Percentiles rank a stretch among this genome's conserved stretches.
Evolutionary conservation across 2,797 vertebrate species (phyloP).

Genomic region (Danio kyathit): DNA sequence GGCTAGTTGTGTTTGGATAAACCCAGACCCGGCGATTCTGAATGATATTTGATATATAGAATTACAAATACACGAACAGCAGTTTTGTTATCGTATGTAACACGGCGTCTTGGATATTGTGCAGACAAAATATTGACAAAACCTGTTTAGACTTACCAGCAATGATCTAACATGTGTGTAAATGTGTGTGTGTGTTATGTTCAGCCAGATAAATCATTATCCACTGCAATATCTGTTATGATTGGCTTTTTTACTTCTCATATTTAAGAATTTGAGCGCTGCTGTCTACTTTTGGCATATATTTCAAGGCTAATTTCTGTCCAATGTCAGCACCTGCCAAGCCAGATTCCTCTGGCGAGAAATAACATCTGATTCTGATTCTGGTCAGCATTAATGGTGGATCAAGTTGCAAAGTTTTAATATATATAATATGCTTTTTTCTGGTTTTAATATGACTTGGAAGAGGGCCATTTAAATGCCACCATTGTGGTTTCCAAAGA

Average conservation of each 20-base stretch:
- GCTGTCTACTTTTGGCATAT: slow-evolving; percentile 1
- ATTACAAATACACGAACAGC: slow-evolving; percentile 24
- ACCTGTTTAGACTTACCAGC: neutral
- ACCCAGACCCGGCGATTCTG: neutral
- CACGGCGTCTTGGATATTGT: neutral
- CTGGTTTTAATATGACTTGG: slow-evolving; percentile 2
- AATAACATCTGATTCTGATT: slow-evolving; percentile 31
- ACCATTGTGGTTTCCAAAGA: slow-evolving; percentile 18
- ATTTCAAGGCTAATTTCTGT: slow-evolving; percentile 24
- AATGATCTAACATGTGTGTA: neutral
- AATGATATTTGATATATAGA: neutral
- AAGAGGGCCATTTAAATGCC: neutral
- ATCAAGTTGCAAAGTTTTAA: neutral
- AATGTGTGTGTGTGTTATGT: neutral
- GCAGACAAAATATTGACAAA: slow-evolving; percentile 37
- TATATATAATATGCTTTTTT: neutral
- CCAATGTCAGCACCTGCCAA: slow-evolving; percentile 19
- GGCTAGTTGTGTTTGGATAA: slow-evolving; percentile 8
- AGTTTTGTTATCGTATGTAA: slow-evolving; percentile 19
- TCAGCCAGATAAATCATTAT: slow-evolving; percentile 33
- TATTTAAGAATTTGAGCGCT: slow-evolving; percentile 21
- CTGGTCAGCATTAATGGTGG: neutral
- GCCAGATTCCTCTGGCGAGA: neutral
- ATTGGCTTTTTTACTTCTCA: slow-evolving; percentile 14
- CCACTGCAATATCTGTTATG: neutral